Evolutionary conservation across 1,140 invertebrate genomes (phyloP).

Genomic region (Phocides pigmalion): DNA sequence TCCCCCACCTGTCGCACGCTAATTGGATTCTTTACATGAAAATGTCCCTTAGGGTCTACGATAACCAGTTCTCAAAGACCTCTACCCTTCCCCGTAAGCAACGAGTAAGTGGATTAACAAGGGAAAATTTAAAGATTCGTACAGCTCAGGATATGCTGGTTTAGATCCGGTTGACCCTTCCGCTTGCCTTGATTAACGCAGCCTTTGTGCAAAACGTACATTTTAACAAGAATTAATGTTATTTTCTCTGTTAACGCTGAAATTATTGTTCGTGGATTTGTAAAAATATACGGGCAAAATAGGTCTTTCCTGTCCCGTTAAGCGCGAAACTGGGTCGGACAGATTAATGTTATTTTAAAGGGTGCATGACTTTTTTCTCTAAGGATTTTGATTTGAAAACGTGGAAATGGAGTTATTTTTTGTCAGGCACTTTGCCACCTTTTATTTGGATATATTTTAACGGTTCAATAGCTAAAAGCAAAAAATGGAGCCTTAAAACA

Average conservation of each 20-base stretch:
- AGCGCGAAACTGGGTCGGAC: slow-evolving; percentile 10
- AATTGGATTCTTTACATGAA: slow-evolving; percentile 73
- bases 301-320: slow-evolving; percentile 11
- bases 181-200: slow-evolving; percentile 62
- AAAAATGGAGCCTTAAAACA: too few relatives aligned
- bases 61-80: slow-evolving; percentile 26
- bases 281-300: slow-evolving; percentile 25
- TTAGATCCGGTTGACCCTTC: slow-evolving; percentile 50
- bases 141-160: slow-evolving; percentile 44
- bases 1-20: slow-evolving; percentile 58
- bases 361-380: not conserved
- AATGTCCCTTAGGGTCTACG: slow-evolving; percentile 51
- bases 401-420: not conserved
- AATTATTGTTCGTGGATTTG: slow-evolving; percentile 32
- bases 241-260: slow-evolving; percentile 38
- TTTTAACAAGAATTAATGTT: slow-evolving; percentile 62
- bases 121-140: slow-evolving; percentile 16
- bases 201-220: slow-evolving; percentile 52
- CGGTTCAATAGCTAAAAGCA: too few relatives aligned
- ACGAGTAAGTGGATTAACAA: not conserved
- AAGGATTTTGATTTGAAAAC: not conserved
- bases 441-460: too few relatives aligned
- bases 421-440: not conserved
- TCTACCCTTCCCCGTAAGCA: not conserved
- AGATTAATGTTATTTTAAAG: slow-evolving; percentile 6